Evolutionary conservation across 2,113 vertebrate species (phyloP).

Genomic region (Psephotus haematonotus): DNA sequence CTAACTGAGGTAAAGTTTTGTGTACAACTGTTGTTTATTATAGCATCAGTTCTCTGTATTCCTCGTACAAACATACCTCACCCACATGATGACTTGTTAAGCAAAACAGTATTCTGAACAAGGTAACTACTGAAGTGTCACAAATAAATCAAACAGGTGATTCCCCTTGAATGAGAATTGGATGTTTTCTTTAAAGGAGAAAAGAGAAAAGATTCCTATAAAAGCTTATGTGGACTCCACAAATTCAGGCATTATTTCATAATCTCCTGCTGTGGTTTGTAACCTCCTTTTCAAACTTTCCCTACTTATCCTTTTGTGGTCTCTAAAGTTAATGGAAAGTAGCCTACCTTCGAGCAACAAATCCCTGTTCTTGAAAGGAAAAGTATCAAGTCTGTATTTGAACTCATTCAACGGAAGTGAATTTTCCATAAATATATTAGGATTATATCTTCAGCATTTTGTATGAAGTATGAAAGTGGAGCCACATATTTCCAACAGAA

Average conservation of each 20-base stretch:
- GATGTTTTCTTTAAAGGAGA: not conserved
- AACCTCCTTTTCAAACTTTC: not conserved
- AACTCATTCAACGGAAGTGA: not conserved
- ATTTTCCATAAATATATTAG: not conserved
- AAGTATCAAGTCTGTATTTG: accelerated
- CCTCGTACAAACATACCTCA: not conserved
- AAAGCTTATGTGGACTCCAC: not conserved
- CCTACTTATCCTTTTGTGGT: not conserved
- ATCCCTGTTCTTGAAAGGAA: not conserved
- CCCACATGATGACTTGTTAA: not conserved
- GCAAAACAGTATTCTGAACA: not conserved
- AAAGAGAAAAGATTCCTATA: not conserved
- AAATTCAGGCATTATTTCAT: not conserved
- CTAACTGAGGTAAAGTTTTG: not conserved
- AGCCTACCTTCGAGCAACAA: not conserved
- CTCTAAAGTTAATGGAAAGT: not conserved
- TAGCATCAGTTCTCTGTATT: not conserved
- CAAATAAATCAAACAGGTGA: not conserved
- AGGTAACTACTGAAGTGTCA: not conserved
- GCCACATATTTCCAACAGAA: not conserved
- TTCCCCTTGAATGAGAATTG: not conserved
- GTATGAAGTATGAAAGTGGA: not conserved
- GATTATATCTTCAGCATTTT: not conserved
- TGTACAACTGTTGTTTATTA: not conserved
- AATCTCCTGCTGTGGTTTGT: not conserved